Evolutionary conservation across 2,888 invertebrate species (phyloP).

Genomic region (Brenthis ino): DNA sequence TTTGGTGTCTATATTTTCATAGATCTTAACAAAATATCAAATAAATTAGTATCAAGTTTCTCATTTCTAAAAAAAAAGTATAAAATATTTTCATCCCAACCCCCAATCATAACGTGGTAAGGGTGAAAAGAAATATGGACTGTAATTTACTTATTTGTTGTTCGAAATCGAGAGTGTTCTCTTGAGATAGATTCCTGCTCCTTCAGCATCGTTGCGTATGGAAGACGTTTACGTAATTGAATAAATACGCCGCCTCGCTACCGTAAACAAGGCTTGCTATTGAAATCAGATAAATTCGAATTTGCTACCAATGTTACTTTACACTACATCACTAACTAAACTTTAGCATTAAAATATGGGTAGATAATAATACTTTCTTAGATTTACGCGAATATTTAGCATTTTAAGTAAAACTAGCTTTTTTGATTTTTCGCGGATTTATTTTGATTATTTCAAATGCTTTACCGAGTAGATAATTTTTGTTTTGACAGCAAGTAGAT

Average conservation of each 20-base stretch:
- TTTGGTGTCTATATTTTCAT: no score
- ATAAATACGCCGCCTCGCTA: constrained; percentile 21
- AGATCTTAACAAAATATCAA: neutral
- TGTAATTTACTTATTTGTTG: constrained; percentile 36
- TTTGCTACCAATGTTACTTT: constrained; percentile 3
- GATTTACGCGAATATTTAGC: no score
- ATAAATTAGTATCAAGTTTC: neutral
- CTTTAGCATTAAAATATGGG: neutral
- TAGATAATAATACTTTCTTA: neutral
- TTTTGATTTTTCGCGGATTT: no score
- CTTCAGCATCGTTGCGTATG: constrained; percentile 16
- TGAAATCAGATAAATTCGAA: constrained; percentile 17
- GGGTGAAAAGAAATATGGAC: constrained; percentile 29
- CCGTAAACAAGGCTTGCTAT: constrained; percentile 30
- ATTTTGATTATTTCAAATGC: no score
- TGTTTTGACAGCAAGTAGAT: no score
- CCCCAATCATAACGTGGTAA: constrained; percentile 14
- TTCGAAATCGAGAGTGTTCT: constrained; percentile 32
- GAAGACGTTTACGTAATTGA: constrained; percentile 30
- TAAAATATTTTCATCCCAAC: neutral
- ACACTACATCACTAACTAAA: neutral
- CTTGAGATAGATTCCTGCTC: constrained; percentile 28
- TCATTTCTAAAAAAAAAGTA: neutral
- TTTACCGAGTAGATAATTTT: no score
- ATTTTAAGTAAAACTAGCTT: no score